A percentile compares a stretch with the other conserved stretches of the same genome.
Evolutionary conservation across 1,140 invertebrate genomes (phyloP).

Genomic region (Drosophila busckii): DNA sequence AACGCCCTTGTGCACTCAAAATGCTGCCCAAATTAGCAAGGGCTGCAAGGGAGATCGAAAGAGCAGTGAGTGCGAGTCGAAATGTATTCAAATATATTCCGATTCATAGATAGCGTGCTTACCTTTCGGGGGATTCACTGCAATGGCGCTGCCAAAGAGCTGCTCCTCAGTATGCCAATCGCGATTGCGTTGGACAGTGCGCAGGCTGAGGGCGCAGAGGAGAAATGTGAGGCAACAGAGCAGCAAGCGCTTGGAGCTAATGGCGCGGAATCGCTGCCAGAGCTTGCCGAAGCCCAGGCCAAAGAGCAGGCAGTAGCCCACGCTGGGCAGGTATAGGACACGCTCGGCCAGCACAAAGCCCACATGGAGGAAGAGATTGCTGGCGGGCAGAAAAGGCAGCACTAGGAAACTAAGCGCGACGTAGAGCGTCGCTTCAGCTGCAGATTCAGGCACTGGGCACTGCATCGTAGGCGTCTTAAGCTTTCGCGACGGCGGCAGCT

Average conservation of each 20-base stretch:
- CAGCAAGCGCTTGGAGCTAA: constrained; percentile 39
- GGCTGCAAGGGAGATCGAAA: constrained; percentile 81
- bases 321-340: constrained; percentile 96
- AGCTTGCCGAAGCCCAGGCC: constrained; percentile 88
- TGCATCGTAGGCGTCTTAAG: neutral
- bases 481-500: neutral
- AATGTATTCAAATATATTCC: neutral
- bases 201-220: constrained; percentile 80
- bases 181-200: constrained; percentile 88
- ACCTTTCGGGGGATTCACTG: constrained; percentile 98
- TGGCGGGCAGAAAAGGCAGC: constrained; percentile 95
- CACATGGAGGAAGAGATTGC: constrained; percentile 96
- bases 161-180: constrained; percentile 96
- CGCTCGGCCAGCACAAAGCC: constrained; percentile 98
- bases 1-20: constrained; percentile 89
- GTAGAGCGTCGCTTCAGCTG: constrained; percentile 80
- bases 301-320: constrained; percentile 96
- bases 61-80: neutral
- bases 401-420: constrained; percentile 92
- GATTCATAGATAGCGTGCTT: constrained; percentile 60
- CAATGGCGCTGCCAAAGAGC: constrained; percentile 93
- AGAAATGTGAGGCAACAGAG: constrained; percentile 72
- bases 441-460: neutral
- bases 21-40: constrained; percentile 96
- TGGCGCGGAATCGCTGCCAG: constrained; percentile 16